These are phyloP conservation scores for Rhopalosiphum padi DNA, from an alignment of 1,140 invertebrate species.

Conservation along the genomic window DNA sequence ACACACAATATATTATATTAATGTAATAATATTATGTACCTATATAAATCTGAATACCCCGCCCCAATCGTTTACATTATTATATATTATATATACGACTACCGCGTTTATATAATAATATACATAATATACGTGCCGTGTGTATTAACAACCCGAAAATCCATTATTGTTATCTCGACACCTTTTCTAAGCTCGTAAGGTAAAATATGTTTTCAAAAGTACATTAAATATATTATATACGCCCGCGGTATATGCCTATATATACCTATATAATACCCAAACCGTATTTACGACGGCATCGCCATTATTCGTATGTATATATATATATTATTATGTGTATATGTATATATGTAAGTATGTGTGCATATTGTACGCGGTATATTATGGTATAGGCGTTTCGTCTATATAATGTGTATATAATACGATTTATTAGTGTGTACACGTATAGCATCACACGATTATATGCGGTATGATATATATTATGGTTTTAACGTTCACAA, in stretches of 20 bases:
- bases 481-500: neutral
- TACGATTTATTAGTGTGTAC: fast-evolving
- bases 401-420: neutral
- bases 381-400: neutral
- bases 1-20: neutral
- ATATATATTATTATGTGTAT: neutral
- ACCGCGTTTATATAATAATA: neutral
- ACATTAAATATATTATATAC: neutral
- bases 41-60: neutral
- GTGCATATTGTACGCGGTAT: no score
- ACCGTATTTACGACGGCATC: neutral
- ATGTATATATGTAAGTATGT: no score
- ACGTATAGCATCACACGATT: neutral
- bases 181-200: neutral
- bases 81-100: neutral
- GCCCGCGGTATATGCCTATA: neutral
- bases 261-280: no score
- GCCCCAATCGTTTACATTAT: neutral
- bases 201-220: constrained; percentile 3
- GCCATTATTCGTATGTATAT: neutral
- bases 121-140: neutral
- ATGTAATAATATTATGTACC: neutral
- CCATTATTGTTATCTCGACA: constrained; percentile 15
- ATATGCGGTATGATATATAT: neutral
- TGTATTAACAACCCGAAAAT: neutral